These are phyloP conservation scores for Potorous gilbertii DNA, from an alignment of 2,797 vertebrate species.

Conservation along the genomic window DNA sequence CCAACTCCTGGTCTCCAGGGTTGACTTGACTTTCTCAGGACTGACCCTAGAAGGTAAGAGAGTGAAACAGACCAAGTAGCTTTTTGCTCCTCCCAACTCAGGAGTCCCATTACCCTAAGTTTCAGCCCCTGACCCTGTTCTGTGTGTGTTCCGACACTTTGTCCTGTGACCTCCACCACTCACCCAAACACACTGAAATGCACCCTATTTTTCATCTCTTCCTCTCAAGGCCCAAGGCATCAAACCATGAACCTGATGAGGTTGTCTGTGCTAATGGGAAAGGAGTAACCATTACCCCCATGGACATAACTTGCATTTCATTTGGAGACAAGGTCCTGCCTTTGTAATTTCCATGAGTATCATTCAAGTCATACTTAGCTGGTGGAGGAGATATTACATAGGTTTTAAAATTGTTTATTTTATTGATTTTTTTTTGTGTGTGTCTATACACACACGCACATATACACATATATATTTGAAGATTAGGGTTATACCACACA, in stretches of 20 bases:
- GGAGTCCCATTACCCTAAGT: neutral
- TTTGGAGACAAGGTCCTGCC: constrained; percentile 1
- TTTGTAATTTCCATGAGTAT: constrained; percentile 14
- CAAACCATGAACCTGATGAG: neutral
- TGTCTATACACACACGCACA: neutral
- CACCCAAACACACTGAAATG: neutral
- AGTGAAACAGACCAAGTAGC: neutral
- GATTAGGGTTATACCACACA: too few species aligned
- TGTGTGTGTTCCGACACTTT: neutral
- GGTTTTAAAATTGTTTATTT: neutral
- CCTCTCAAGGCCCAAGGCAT: neutral
- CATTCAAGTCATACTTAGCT: neutral
- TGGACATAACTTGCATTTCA: neutral
- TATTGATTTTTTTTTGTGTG: neutral
- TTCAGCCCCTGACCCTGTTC: too few species aligned
- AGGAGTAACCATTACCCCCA: neutral
- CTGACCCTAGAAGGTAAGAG: neutral
- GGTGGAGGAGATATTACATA: neutral
- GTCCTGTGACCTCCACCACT: neutral
- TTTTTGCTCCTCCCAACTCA: neutral
- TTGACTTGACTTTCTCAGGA: neutral
- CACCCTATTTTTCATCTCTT: neutral
- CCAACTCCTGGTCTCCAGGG: neutral
- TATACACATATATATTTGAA: neutral
- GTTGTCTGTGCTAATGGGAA: neutral